Evolutionary conservation across 2,113 vertebrate species (phyloP).

Genomic region (Spermophilus dauricus): DNA sequence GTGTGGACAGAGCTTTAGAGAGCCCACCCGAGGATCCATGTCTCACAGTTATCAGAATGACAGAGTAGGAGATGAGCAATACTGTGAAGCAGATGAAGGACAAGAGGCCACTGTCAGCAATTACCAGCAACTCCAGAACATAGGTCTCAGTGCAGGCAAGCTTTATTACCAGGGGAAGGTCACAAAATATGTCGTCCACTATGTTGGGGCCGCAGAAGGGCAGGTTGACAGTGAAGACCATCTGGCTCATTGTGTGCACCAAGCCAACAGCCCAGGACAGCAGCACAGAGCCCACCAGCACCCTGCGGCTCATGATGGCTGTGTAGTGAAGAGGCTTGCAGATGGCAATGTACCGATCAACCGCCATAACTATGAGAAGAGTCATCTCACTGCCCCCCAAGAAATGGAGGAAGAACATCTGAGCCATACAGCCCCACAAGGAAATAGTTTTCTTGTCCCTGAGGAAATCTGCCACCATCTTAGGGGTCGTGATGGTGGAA

Average conservation of each 20-base stretch:
- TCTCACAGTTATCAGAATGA: slow-evolving; percentile 68
- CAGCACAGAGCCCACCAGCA: background rate
- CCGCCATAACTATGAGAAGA: no score
- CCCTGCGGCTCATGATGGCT: no score
- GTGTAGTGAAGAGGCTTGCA: no score
- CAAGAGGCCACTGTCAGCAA: slow-evolving; percentile 67
- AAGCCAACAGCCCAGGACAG: no score
- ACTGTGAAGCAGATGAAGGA: slow-evolving; percentile 56
- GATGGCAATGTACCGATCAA: no score
- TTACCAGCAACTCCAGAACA: slow-evolving; percentile 69
- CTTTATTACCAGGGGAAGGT: slow-evolving; percentile 67
- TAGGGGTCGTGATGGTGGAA: slow-evolving; percentile 51
- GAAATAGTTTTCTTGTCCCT: no score
- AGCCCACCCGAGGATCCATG: slow-evolving; percentile 25
- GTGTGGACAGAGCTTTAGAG: slow-evolving; percentile 73
- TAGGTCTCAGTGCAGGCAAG: slow-evolving; percentile 71
- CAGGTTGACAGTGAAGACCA: slow-evolving; percentile 50
- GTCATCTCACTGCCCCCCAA: no score
- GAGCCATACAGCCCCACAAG: no score
- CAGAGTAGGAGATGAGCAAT: slow-evolving; percentile 66
- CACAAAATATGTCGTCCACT: slow-evolving; percentile 78
- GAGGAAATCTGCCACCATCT: background rate
- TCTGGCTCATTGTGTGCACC: slow-evolving; percentile 3
- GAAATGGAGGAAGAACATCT: no score
- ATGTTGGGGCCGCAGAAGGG: slow-evolving; percentile 77